Base-by-base conservation (phyloP, 2,797 vertebrate species). In the Phalloptychus januarius region DNA sequence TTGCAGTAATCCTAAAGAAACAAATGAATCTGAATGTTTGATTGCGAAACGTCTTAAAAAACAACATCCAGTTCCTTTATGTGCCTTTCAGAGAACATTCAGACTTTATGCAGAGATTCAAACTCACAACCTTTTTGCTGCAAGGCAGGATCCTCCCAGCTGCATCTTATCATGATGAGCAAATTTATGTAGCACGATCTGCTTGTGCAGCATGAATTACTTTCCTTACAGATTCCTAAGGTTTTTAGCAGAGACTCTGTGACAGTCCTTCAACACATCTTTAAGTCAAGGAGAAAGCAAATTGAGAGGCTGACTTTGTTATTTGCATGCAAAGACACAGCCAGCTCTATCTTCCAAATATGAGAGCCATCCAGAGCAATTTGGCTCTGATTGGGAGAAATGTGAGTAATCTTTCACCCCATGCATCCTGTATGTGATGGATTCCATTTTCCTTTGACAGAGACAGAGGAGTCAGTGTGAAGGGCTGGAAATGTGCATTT, bases 321-420 rank as follows among this genome's bases (percentile, higher is more conserved):
- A 85, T 90, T 89, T 89, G 86, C 80, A 91, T 91, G 85, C 86
- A 89, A 81, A 79, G 80, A 79, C 42, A 77, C 77, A 54, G 50
- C 69, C 7, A 13, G 77, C 33, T 81, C 82, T 76, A 73, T 82
- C 85, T 78, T 45, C 73, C 69, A 88, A 89, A 91, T 88, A 87
- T 85, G 85, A 87, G 78, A 88, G 81, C 86, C 85, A 87, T 90
- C 89, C 86, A 85, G 70, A 75, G 84, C 86, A 90, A 79, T 89
- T 91, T 91, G 84, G 77, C 79, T 48, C n/a, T 78, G 85, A 90
- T 87, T 83, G 83, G 78, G 80, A 82, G 83, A 87, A 87, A 84
- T 86, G 86, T 86, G 80, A 85, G 85, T 87, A 91, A 90, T 92
- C 86, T 83, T 69, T 83, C 72, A 6, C 84, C 84, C 82, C 71